A percentile compares a stretch with the other conserved stretches of the same genome.
These are phyloP conservation scores for Frieseomelitta varia DNA, from an alignment of 1,140 invertebrate species.

Conservation along the genomic window DNA sequence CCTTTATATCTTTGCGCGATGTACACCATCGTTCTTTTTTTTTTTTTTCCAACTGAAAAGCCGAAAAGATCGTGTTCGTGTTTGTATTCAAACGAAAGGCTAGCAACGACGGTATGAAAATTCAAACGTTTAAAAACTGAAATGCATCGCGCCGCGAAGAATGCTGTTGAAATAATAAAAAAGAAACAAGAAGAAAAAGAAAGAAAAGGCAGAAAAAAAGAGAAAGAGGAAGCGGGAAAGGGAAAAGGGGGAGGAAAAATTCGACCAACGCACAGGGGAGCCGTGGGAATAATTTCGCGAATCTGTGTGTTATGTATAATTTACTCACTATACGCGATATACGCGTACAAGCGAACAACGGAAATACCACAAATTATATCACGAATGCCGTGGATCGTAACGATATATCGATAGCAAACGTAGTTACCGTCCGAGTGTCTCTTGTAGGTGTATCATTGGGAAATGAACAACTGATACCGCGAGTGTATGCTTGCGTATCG, in stretches of 20 bases:
- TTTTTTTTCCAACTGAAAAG: not conserved
- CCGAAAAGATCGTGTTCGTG: too few species aligned
- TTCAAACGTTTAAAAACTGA: not conserved
- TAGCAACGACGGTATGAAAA: not conserved
- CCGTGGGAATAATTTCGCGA: not conserved
- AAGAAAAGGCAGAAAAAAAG: not conserved
- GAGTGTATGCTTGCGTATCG: not conserved
- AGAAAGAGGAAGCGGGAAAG: not conserved
- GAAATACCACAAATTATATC: conserved; percentile 31
- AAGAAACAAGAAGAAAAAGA: not conserved
- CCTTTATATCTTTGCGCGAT: not conserved
- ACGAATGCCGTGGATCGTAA: conserved; percentile 4
- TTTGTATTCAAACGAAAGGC: not conserved
- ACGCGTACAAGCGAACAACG: not conserved
- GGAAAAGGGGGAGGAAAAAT: not conserved
- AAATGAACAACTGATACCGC: conserved; percentile 24
- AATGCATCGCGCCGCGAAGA: not conserved
- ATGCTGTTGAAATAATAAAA: not conserved
- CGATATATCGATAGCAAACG: conserved; percentile 2
- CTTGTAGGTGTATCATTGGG: not conserved
- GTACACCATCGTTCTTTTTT: not conserved
- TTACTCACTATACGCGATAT: not conserved
- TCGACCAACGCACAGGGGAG: too few species aligned
- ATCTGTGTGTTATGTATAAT: not conserved
- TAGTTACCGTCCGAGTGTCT: not conserved